Percentiles rank a stretch among this genome's conserved stretches.
phyloP scores from a whole-genome alignment of 1,140 invertebrate species.

The Pogonomyrmex californicus region DNA sequence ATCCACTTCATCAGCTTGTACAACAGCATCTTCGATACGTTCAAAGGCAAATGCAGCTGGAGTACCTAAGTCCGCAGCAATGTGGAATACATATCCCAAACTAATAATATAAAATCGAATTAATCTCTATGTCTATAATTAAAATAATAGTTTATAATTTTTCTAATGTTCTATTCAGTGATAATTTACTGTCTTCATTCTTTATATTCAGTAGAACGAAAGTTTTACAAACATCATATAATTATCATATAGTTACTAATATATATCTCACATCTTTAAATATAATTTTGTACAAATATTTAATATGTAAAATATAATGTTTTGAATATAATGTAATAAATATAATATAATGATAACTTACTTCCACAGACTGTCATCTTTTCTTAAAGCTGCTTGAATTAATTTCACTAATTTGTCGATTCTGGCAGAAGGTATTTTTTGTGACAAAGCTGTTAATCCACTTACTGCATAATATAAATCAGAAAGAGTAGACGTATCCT shows the following conservation, averaged over 20 bases:
- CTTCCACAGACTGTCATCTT: slow-evolving; percentile 92
- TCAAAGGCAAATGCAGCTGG: slow-evolving; percentile 92
- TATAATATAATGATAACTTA: slow-evolving; percentile 81
- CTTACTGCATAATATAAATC: slow-evolving; percentile 86
- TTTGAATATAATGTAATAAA: too few relatives aligned
- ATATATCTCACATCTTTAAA: background rate
- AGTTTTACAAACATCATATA: slow-evolving; percentile 33
- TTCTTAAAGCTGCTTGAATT: slow-evolving; percentile 91
- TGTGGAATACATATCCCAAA: slow-evolving; percentile 94
- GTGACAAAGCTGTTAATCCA: slow-evolving; percentile 81
- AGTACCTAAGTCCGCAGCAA: slow-evolving; percentile 89
- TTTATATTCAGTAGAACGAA: slow-evolving; percentile 28
- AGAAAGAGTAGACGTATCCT: slow-evolving; percentile 84
- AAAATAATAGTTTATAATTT: slow-evolving; percentile 43
- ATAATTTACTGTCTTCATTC: slow-evolving; percentile 17
- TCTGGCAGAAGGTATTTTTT: slow-evolving; percentile 84
- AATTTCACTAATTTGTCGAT: slow-evolving; percentile 89
- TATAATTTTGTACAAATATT: too few relatives aligned
- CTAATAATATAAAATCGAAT: slow-evolving; percentile 84
- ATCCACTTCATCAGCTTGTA: slow-evolving; percentile 98
- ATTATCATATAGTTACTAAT: slow-evolving; percentile 14
- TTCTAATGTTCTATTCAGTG: slow-evolving; percentile 20
- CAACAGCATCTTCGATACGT: slow-evolving; percentile 95
- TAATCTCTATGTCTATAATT: slow-evolving; percentile 16
- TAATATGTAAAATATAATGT: too few relatives aligned